These are phyloP conservation scores for Hydrolagus affinis DNA, from an alignment of 2,113 vertebrate genomes.

Conservation along the genomic window DNA sequence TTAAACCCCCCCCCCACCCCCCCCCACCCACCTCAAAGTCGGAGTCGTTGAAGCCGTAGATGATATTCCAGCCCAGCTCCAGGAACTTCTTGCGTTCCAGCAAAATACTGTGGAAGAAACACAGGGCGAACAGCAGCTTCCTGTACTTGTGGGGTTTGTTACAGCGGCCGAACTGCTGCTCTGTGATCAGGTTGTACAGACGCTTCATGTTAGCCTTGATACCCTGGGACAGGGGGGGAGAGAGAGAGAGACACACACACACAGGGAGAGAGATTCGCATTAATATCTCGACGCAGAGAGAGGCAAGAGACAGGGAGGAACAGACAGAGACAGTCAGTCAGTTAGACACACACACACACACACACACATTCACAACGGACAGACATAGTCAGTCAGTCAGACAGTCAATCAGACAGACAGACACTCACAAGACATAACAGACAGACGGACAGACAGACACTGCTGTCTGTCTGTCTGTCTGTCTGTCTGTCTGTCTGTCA, in stretches of 20 bases:
- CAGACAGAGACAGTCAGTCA: too few species aligned
- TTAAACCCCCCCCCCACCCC: not conserved
- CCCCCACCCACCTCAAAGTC: slow-evolving; percentile 70
- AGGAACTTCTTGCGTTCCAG: slow-evolving; percentile 77
- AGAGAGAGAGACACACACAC: not conserved
- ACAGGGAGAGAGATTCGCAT: not conserved
- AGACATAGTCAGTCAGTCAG: too few species aligned
- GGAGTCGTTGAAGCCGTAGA: slow-evolving; percentile 78
- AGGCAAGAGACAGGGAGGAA: too few species aligned
- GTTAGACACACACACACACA: too few species aligned
- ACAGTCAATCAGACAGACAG: too few species aligned
- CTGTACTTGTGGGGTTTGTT: slow-evolving; percentile 57
- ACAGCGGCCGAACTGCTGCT: slow-evolving; percentile 65
- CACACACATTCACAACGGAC: too few species aligned
- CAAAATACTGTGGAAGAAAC: slow-evolving; percentile 79
- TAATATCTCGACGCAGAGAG: too few species aligned
- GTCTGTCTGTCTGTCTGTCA: too few species aligned
- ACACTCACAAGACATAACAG: too few species aligned
- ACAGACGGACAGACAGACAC: too few species aligned
- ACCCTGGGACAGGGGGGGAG: slow-evolving; percentile 53
- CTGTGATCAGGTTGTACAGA: slow-evolving; percentile 70
- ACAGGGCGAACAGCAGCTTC: slow-evolving; percentile 75
- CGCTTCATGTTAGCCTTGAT: slow-evolving; percentile 80
- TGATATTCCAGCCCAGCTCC: slow-evolving; percentile 79
- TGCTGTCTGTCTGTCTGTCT: too few species aligned